phyloP scores from a whole-genome alignment of 2,888 invertebrate genomes.

The Sarcophaga variegata region DNA sequence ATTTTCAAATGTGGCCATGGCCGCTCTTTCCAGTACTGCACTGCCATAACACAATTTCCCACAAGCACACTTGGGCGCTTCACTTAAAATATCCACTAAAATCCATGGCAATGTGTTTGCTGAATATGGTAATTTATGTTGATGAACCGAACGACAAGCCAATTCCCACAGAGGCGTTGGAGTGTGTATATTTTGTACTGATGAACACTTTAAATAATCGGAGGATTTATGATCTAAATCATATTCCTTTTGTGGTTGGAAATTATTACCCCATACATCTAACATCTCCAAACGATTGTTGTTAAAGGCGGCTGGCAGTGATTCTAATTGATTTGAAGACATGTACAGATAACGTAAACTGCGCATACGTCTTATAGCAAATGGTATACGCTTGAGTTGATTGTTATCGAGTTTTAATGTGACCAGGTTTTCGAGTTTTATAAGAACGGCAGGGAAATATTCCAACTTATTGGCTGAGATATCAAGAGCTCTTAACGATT shows the following conservation, averaged over 20 bases:
- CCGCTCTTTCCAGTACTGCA: conserved; percentile 75
- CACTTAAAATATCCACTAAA: conserved; percentile 77
- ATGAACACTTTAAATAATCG: conserved; percentile 8
- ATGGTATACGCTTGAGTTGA: conserved; percentile 84
- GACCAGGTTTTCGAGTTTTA: conserved; percentile 85
- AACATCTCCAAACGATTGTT: conserved; percentile 76
- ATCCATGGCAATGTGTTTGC: conserved; percentile 75
- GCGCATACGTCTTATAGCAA: conserved; percentile 84
- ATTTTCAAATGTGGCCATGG: conserved; percentile 77
- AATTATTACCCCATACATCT: conserved; percentile 80
- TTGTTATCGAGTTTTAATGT: conserved; percentile 87
- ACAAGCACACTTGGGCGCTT: conserved; percentile 79
- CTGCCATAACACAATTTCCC: conserved; percentile 77
- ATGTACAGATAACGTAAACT: conserved; percentile 78
- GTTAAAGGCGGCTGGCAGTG: conserved; percentile 79
- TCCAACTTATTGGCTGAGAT: conserved; percentile 85
- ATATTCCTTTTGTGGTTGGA: conserved; percentile 71
- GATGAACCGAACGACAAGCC: conserved; percentile 75
- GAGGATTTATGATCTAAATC: conserved; percentile 43
- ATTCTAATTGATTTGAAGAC: conserved; percentile 78
- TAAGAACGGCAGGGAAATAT: conserved; percentile 85
- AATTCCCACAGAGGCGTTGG: conserved; percentile 76
- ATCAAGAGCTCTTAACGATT: conserved; percentile 85
- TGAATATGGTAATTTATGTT: conserved; percentile 74
- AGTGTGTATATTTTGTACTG: conserved; percentile 54